Base-by-base conservation (phyloP, 2,888 invertebrate genomes). In the Noctua comes region DNA sequence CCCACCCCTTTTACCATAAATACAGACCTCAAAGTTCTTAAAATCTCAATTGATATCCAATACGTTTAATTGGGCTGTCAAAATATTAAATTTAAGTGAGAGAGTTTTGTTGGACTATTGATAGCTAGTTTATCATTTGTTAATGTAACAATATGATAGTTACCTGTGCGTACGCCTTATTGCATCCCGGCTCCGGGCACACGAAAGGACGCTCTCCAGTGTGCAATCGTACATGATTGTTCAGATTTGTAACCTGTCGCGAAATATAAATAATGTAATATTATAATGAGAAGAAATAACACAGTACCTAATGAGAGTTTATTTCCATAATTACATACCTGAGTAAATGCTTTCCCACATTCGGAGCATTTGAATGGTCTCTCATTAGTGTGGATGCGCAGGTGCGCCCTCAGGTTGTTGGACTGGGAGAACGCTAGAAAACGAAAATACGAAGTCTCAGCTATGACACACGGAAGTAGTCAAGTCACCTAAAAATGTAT, bases 331-430 rank as follows among this genome's bases (percentile, higher is more conserved):
- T 18, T 57, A 18, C 16, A 31, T 92, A 97, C 97, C 96, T 97
- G 97, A 54, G 97, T 97, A 83, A 97, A 97, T 1, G 97, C 97
- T 87, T 97, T 97, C 59, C 97, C 97, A 82, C 97, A 97, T 85
- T 96, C 96, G 31, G 91, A 91, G 88, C 97, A 97, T 89, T 97
- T 97, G 89, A 97, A 97, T 10, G 97, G 97, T 68, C 97, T 91
- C 89, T 97, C 97, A 81, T 97, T 97, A 62, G 97, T 97, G 91
- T 97, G 97, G 76, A 97, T 97, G 69, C 97, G 96, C 6, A 97
- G 95, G 79, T 97, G 97, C 24, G 97, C 97, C 46, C 97, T 93
- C 90, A 97, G 89, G 81, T 97, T 97, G 90, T 97, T 97, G 5
- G 97, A 97, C 86, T 97, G 97, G 48, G 97, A 97, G 87, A 97